A percentile compares a stretch with the other conserved stretches of the same genome.
phyloP scores from a whole-genome alignment of 2,888 invertebrate species.

The Hemicrepidius hirtus region DNA sequence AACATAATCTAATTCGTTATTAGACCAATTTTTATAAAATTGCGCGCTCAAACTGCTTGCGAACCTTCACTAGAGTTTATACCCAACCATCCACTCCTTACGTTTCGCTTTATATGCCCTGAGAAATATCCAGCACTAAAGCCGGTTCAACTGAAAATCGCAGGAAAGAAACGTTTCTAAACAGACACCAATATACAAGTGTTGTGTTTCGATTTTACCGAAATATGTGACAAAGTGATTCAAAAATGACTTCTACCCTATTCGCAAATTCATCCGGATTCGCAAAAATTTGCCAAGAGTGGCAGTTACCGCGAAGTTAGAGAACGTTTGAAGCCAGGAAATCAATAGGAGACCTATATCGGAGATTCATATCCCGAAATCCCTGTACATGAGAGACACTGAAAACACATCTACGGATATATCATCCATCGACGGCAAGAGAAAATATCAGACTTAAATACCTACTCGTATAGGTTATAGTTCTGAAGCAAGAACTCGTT shows the following conservation, averaged over 20 bases:
- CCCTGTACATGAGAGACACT: slow-evolving; percentile 6
- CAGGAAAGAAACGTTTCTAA: background rate
- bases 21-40: slow-evolving; percentile 29
- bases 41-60: slow-evolving; percentile 22
- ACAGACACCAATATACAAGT: slow-evolving; percentile 9
- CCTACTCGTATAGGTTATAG: background rate
- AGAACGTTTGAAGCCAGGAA: background rate
- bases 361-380: slow-evolving; percentile 21
- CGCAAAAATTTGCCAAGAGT: slow-evolving; percentile 2
- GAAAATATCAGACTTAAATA: slow-evolving; percentile 24
- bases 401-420: slow-evolving; percentile 8
- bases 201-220: slow-evolving; percentile 20
- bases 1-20: slow-evolving; percentile 44
- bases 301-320: background rate
- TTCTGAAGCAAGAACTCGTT: slow-evolving; percentile 7
- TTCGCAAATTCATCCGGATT: background rate
- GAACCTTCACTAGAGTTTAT: slow-evolving; percentile 9
- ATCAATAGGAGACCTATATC: slow-evolving; percentile 9
- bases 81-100: slow-evolving; percentile 16
- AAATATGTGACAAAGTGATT: background rate
- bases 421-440: slow-evolving; percentile 3
- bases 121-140: slow-evolving; percentile 11
- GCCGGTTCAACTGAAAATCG: slow-evolving; percentile 23
- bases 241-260: background rate
- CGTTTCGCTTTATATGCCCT: slow-evolving; percentile 7